Conservation (phyloP, 2,888 invertebrate species). For the Cristatella mucedo region DNA sequence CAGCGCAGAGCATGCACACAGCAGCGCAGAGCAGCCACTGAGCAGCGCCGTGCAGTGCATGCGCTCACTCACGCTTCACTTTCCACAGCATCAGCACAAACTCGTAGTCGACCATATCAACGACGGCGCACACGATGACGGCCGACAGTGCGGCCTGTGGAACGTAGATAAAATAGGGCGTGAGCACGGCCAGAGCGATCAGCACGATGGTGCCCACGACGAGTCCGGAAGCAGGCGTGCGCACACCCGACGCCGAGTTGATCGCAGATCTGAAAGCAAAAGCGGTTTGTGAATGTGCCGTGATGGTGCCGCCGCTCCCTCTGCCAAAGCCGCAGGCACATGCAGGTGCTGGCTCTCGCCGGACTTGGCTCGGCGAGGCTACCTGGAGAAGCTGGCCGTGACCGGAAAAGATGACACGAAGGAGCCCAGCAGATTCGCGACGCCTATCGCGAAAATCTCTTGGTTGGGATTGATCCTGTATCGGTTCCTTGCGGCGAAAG, state of each 20-base stretch:
- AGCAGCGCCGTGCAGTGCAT: too few species aligned
- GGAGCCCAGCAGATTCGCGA: conserved; percentile 65
- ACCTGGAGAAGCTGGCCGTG: conserved; percentile 42
- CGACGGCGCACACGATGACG: conserved; percentile 75
- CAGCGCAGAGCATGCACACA: too few species aligned
- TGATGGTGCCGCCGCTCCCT: too few species aligned
- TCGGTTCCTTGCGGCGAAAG: conserved; percentile 48
- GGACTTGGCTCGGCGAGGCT: too few species aligned
- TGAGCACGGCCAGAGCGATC: conserved; percentile 62
- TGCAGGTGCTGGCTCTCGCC: too few species aligned
- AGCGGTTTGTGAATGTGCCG: too few species aligned
- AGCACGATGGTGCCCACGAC: conserved; percentile 56
- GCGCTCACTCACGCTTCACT: conserved; percentile 25
- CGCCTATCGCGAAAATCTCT: conserved; percentile 65
- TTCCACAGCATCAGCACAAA: conserved; percentile 24
- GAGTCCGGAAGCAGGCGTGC: conserved; percentile 61
- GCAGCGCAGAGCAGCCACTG: too few species aligned
- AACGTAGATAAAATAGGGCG: conserved; percentile 65
- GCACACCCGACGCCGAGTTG: conserved; percentile 69
- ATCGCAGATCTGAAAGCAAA: conserved; percentile 68
- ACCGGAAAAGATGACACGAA: conserved; percentile 73
- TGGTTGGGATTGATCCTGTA: conserved; percentile 63
- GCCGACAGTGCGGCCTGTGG: conserved; percentile 58
- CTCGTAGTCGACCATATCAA: conserved; percentile 40
- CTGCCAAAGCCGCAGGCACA: too few species aligned